These are phyloP conservation scores for Rhyacichthys aspro DNA, from an alignment of 2,797 vertebrate genomes.

Conservation along the genomic window DNA sequence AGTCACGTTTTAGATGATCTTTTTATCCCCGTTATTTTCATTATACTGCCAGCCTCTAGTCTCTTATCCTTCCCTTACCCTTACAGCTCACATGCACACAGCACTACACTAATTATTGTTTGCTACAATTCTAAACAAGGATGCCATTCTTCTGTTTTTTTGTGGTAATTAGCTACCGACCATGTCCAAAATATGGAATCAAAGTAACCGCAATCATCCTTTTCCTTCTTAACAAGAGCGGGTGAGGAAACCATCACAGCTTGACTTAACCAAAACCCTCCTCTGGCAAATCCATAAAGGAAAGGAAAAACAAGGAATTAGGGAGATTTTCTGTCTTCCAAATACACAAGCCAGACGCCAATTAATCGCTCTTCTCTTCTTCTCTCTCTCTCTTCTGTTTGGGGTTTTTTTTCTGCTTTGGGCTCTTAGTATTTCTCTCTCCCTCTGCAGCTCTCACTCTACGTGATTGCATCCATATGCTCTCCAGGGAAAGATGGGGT, in stretches of 20 bases:
- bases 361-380: slow-evolving; percentile 57
- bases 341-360: slow-evolving; percentile 68
- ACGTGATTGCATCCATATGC: slow-evolving; percentile 80
- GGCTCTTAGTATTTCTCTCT: slow-evolving; percentile 47
- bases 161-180: slow-evolving; percentile 57
- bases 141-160: slow-evolving; percentile 41
- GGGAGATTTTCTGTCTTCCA: slow-evolving; percentile 72
- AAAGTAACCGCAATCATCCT: slow-evolving; percentile 67
- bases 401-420: slow-evolving; percentile 27
- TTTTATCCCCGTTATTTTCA: slow-evolving; percentile 49
- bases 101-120: slow-evolving; percentile 46
- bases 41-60: slow-evolving; percentile 17
- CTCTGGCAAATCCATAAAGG: slow-evolving; percentile 73
- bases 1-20: slow-evolving; percentile 32
- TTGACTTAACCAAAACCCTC: slow-evolving; percentile 67
- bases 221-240: slow-evolving; percentile 56
- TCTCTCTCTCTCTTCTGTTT: slow-evolving; percentile 32
- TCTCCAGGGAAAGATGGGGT: slow-evolving; percentile 78
- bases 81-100: slow-evolving; percentile 27
- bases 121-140: slow-evolving; percentile 41
- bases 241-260: slow-evolving; percentile 68
- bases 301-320: slow-evolving; percentile 73
- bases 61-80: slow-evolving; percentile 28
- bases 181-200: slow-evolving; percentile 53
- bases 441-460: slow-evolving; percentile 38